These are phyloP conservation scores for Eira barbara DNA, from an alignment of 2,113 vertebrate species.

Conservation along the genomic window DNA sequence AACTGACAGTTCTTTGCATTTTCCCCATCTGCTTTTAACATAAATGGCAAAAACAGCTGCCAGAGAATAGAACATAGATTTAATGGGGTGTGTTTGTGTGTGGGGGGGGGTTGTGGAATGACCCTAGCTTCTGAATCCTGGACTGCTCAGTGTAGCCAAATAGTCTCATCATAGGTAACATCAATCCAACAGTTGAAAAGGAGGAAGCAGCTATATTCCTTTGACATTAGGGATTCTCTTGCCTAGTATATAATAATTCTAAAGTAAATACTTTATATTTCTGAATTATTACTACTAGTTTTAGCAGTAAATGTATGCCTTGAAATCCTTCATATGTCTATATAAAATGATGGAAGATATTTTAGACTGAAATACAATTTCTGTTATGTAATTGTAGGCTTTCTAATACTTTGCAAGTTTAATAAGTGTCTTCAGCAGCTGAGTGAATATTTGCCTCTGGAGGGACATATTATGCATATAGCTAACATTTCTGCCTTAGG, in stretches of 20 bases:
- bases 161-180: constrained; percentile 51
- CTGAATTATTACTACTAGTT: constrained; percentile 40
- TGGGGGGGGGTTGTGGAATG: neutral
- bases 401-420: constrained; percentile 25
- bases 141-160: constrained; percentile 31
- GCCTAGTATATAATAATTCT: constrained; percentile 40
- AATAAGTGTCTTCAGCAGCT: constrained; percentile 62
- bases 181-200: constrained; percentile 51
- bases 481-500: neutral
- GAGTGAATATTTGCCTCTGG: constrained; percentile 71
- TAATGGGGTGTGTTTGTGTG: constrained; percentile 18
- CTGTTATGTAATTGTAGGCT: constrained; percentile 33
- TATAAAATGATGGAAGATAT: constrained; percentile 53
- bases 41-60: constrained; percentile 84
- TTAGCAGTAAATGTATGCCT: constrained; percentile 36
- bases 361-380: constrained; percentile 34
- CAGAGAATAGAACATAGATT: constrained; percentile 73
- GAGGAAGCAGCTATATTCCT: neutral
- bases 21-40: constrained; percentile 82
- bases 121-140: constrained; percentile 69
- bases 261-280: constrained; percentile 43
- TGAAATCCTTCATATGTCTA: constrained; percentile 58
- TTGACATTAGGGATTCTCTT: constrained; percentile 57
- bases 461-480: neutral
- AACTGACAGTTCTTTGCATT: constrained; percentile 81